Percentiles rank a stretch among this genome's conserved stretches.
Conservation (phyloP, 2,113 vertebrate species). For the Datnioides undecimradiatus region DNA sequence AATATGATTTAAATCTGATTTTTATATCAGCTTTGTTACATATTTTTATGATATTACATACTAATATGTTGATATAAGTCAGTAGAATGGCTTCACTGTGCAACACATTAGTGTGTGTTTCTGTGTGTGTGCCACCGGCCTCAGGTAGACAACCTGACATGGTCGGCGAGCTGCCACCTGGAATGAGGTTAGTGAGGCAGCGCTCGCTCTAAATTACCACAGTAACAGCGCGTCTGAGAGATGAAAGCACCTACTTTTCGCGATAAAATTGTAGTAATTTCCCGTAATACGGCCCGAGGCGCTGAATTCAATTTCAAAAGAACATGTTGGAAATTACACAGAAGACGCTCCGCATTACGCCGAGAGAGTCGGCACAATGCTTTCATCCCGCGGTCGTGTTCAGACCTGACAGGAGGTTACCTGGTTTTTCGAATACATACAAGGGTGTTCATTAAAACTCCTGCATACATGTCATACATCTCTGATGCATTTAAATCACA, state of each 20-base stretch:
- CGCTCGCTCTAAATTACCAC: slow-evolving; percentile 20
- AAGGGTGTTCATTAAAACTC: neutral
- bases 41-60: too few species aligned
- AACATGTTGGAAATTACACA: neutral
- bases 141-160: slow-evolving; percentile 50
- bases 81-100: neutral
- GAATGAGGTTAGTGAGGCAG: slow-evolving; percentile 55
- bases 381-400: neutral
- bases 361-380: neutral
- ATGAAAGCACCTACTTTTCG: slow-evolving; percentile 26
- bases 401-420: neutral
- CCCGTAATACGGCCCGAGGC: neutral
- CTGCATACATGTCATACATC: too few species aligned
- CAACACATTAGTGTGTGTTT: neutral
- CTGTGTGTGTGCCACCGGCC: too few species aligned
- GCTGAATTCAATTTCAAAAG: slow-evolving; percentile 3
- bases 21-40: too few species aligned
- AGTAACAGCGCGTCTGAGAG: neutral
- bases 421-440: neutral
- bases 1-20: too few species aligned
- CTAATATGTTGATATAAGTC: neutral
- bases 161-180: slow-evolving; percentile 41
- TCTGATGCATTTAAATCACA: neutral
- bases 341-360: neutral
- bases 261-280: slow-evolving; percentile 5